Evolutionary conservation across 2,888 invertebrate species (phyloP), one percentile per base, ranked within the genome.

Genomic region (Philereme transversata): DNA sequence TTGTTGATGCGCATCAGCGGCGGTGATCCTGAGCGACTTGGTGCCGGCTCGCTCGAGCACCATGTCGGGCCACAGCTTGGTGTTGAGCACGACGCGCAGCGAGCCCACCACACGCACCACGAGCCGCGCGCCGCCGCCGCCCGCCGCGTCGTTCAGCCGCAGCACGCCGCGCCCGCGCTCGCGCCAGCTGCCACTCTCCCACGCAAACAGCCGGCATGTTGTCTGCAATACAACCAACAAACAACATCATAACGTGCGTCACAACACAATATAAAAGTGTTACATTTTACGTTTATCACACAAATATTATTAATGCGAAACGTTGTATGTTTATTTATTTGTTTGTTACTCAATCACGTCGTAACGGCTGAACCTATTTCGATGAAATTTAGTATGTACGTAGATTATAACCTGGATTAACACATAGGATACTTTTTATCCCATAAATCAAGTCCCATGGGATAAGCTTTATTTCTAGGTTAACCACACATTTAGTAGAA

Each of bases 21-120:
- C 98, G 4, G 98, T 98, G 72, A 99, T 93, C 67, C 98, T 93
- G 36, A 99, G 93, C 67, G 97, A 97, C 90, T 97, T 98, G 69
- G 95, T 94, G 76, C 97, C 97, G 4, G 98, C 97, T 68, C 96
- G 94, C 81, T 98, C 97, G 34, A 97, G 96, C 8, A 97, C 96
- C 98, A 98, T 98, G 66, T 96, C 98, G 5, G 96, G 94, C 97
- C 98, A 98, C 67, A 97, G 94, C 93, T 98, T 98, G 45, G 98
- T 98, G 86, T 99, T 99, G 61, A 99, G 93, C 77, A 98, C 95
- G 55, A 99, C 95, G 57, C 98, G 94, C 70, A 98, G 94, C 73
- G 97, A 98, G 52, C 99, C 99, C 11, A 97, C 94, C 36, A 97
- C 97, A 66, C 99, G 94, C 81, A 98, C 97, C 33, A 99, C 97